Conservation (phyloP, 2,797 vertebrate genomes). For the Crocodylus rhombifer region DNA sequence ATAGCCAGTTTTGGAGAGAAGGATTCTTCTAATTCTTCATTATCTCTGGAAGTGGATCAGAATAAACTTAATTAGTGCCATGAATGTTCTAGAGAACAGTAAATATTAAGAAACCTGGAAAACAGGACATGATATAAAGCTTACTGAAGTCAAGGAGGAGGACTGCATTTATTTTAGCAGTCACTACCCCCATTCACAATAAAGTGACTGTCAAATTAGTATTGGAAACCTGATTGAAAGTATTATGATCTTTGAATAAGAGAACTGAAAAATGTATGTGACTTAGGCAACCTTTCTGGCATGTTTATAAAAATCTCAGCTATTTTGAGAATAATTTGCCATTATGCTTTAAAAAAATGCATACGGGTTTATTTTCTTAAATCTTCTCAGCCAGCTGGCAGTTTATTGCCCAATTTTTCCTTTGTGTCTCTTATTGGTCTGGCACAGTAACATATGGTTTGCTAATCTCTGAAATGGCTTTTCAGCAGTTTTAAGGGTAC, state of each 20-base stretch:
- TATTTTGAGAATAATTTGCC: background rate
- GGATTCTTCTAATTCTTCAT: background rate
- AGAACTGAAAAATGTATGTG: background rate
- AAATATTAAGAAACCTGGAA: background rate
- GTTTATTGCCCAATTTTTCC: background rate
- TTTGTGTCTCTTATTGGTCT: background rate
- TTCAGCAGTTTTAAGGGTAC: conserved; percentile 21
- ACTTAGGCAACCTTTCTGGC: background rate
- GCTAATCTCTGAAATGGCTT: background rate
- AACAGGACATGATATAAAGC: background rate
- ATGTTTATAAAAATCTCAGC: background rate
- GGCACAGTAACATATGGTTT: background rate
- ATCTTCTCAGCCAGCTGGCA: conserved; percentile 21
- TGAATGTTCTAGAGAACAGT: background rate
- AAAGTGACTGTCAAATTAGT: background rate
- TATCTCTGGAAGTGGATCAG: background rate
- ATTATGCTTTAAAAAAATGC: background rate
- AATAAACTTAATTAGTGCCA: background rate
- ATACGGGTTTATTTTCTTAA: background rate
- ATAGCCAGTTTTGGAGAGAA: background rate
- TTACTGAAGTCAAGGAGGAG: background rate
- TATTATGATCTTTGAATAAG: background rate
- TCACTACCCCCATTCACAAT: background rate
- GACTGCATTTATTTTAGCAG: background rate
- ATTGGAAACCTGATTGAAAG: background rate